A percentile compares a stretch with the other conserved stretches of the same genome.
Conservation (phyloP, 1,140 invertebrate genomes). For the Leptopilina boulardi region DNA sequence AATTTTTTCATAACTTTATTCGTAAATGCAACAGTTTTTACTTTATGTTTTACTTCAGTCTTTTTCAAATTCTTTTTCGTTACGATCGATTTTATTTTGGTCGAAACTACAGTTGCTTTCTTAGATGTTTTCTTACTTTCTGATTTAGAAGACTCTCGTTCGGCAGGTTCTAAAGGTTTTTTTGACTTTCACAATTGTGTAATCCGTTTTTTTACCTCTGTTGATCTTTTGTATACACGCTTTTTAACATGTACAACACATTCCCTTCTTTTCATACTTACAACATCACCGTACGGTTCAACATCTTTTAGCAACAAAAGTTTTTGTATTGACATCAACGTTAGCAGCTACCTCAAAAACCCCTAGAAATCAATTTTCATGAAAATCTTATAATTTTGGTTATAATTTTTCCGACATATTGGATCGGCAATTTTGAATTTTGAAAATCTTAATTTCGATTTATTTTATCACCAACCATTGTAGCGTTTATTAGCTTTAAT, state of each 20-base stretch:
- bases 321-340: conserved; percentile 35
- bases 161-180: background rate
- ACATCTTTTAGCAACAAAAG: conserved; percentile 1
- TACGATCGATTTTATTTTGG: background rate
- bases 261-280: conserved; percentile 51
- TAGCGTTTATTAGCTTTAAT: too few species aligned
- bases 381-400: too few species aligned
- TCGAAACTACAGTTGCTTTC: too few species aligned
- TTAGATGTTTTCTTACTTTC: too few species aligned
- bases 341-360: background rate
- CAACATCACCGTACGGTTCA: conserved; percentile 3
- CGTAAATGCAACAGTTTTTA: background rate
- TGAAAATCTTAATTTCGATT: too few species aligned
- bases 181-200: background rate
- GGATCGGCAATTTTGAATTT: too few species aligned
- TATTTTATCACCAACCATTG: too few species aligned
- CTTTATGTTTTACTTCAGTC: background rate
- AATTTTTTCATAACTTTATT: background rate
- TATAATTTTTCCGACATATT: too few species aligned
- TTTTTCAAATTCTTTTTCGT: too few species aligned
- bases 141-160: too few species aligned
- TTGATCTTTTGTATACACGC: conserved; percentile 40
- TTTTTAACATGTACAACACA: conserved; percentile 53
- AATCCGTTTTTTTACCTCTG: background rate
- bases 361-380: background rate